These are phyloP conservation scores for Elymnias hypermnestra DNA, from an alignment of 1,140 invertebrate species.

Conservation along the genomic window DNA sequence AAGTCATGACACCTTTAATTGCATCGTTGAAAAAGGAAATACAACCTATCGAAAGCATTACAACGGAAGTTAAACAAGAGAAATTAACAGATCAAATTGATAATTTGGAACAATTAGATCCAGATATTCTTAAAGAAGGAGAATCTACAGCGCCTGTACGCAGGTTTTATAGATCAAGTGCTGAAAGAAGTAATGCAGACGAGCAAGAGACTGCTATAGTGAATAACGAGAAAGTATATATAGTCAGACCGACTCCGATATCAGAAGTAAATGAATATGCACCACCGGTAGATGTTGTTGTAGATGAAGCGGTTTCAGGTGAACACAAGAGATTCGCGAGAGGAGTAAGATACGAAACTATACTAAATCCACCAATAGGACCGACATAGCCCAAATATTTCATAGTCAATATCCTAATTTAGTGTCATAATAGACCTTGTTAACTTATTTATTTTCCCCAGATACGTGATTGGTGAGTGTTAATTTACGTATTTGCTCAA, in stretches of 20 bases:
- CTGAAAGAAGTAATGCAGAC: constrained; percentile 33
- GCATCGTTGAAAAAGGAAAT: constrained; percentile 51
- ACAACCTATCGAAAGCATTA: constrained; percentile 24
- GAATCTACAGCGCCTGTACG: constrained; percentile 37
- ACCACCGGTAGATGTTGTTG: constrained; percentile 39
- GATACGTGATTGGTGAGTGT: constrained; percentile 42
- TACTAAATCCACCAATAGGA: constrained; percentile 31
- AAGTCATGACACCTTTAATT: constrained; percentile 25
- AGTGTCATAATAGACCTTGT: constrained; percentile 58
- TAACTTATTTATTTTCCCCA: constrained; percentile 68
- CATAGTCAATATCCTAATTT: constrained; percentile 54
- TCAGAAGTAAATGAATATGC: constrained; percentile 38
- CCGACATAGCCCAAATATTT: constrained; percentile 46
- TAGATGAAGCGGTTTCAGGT: constrained; percentile 53
- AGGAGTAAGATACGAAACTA: constrained; percentile 24
- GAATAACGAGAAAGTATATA: constrained; percentile 60
- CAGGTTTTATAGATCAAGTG: constrained; percentile 62
- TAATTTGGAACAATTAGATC: constrained; percentile 34
- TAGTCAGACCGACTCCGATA: constrained; percentile 44
- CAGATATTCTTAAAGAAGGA: constrained; percentile 28
- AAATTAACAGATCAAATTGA: constrained; percentile 51
- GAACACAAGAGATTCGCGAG: constrained; percentile 39
- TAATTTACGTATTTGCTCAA: constrained; percentile 60
- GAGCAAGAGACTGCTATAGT: constrained; percentile 45
- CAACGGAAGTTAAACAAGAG: constrained; percentile 23